phyloP scores from a whole-genome alignment of 2,888 invertebrate species.

The Pachycephus smyrnensis region DNA sequence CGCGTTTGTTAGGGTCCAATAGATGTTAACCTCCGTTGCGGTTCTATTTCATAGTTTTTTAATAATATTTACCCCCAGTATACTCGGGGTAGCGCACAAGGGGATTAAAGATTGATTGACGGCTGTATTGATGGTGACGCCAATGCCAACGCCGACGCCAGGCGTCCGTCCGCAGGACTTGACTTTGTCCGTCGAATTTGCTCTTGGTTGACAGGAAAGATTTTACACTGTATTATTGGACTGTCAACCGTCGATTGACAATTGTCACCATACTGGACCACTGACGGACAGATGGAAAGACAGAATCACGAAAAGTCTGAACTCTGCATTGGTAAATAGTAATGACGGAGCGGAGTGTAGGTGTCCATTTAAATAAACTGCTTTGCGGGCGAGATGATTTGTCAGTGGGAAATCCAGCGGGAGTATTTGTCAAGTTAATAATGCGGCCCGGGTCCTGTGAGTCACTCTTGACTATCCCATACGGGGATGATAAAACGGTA shows the following conservation, averaged over 20 bases:
- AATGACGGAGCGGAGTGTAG: conserved; percentile 36
- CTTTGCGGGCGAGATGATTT: conserved; percentile 57
- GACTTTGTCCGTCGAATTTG: not conserved
- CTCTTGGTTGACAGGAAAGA: not conserved
- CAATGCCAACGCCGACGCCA: not conserved
- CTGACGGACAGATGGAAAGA: not conserved
- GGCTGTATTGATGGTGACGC: not conserved
- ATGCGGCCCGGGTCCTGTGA: conserved; percentile 52
- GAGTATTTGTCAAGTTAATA: conserved; percentile 64
- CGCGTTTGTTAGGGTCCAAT: not conserved
- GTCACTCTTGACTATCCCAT: conserved; percentile 5
- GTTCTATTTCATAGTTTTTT: too few species aligned
- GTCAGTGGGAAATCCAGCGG: conserved; percentile 59
- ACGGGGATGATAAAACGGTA: not conserved
- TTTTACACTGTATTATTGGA: not conserved
- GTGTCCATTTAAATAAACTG: conserved; percentile 57
- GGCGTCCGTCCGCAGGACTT: not conserved
- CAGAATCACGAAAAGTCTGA: not conserved
- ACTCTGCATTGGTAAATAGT: not conserved
- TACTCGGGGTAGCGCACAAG: too few species aligned
- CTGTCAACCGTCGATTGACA: not conserved
- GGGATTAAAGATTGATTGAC: not conserved
- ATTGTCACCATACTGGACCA: not conserved
- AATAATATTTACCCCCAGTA: too few species aligned
- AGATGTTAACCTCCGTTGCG: too few species aligned